phyloP scores from a whole-genome alignment of 2,113 vertebrate genomes.

The Amia ocellicauda region DNA sequence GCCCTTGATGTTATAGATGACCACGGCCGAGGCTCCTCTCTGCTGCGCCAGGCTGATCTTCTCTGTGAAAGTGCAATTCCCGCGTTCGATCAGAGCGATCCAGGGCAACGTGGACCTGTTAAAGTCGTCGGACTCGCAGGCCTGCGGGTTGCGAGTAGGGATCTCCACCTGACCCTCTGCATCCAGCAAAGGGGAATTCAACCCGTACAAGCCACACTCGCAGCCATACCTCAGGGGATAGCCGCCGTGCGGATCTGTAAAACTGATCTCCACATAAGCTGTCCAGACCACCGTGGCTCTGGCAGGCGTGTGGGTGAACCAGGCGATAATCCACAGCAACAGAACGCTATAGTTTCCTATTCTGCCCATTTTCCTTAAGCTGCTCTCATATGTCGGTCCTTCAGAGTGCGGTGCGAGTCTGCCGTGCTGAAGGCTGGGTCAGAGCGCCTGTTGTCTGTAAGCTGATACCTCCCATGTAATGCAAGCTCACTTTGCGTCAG shows the following conservation, averaged over 20 bases:
- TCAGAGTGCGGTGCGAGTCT: background rate
- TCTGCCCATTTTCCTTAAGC: slow-evolving; percentile 8
- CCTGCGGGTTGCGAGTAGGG: slow-evolving; percentile 46
- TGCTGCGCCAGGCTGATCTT: slow-evolving; percentile 57
- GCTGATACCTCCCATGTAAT: slow-evolving; percentile 33
- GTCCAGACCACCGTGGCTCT: slow-evolving; percentile 1
- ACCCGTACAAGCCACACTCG: slow-evolving; percentile 38
- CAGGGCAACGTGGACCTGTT: slow-evolving; percentile 35
- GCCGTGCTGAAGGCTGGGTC: background rate
- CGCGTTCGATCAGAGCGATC: slow-evolving; percentile 71
- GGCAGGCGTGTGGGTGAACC: background rate
- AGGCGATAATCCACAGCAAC: slow-evolving; percentile 7
- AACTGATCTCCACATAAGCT: slow-evolving; percentile 6
- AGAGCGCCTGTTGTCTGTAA: slow-evolving; percentile 3
- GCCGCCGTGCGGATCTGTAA: background rate
- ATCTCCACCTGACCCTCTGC: slow-evolving; percentile 54
- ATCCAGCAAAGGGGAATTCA: slow-evolving; percentile 45
- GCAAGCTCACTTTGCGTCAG: slow-evolving; percentile 39
- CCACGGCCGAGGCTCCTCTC: slow-evolving; percentile 63
- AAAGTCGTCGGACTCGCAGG: slow-evolving; percentile 57
- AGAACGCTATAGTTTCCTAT: background rate
- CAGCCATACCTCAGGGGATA: background rate
- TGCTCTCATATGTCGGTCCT: background rate
- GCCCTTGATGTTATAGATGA: slow-evolving; percentile 61
- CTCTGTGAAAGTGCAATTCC: slow-evolving; percentile 68